phyloP scores from a whole-genome alignment of 2,797 vertebrate species.

The Leptodactylus fallax region DNA sequence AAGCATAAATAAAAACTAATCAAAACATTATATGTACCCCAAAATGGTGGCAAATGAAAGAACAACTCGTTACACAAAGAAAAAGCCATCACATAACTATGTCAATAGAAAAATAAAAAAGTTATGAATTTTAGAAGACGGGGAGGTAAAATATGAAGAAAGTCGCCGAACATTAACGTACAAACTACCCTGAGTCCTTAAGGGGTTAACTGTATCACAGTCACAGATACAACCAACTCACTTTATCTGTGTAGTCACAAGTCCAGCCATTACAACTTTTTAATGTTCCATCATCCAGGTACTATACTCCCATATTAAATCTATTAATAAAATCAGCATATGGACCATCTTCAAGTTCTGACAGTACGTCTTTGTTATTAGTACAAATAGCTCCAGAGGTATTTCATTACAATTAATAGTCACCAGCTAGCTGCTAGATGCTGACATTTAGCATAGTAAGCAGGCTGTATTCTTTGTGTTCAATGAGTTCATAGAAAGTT shows the following conservation, averaged over 20 bases:
- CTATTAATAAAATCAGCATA: slow-evolving; percentile 77
- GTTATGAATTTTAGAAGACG: no score
- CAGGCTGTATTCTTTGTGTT: slow-evolving; percentile 83
- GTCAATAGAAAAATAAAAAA: not conserved
- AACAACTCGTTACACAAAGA: no score
- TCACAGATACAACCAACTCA: not conserved
- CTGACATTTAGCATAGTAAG: slow-evolving; percentile 83
- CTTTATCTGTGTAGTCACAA: not conserved
- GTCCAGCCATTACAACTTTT: not conserved
- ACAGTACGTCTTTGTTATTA: slow-evolving; percentile 83
- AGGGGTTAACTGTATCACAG: not conserved
- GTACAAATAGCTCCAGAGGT: slow-evolving; percentile 85
- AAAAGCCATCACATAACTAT: no score
- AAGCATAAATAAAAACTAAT: no score
- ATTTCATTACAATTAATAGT: slow-evolving; percentile 87
- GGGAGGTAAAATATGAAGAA: no score
- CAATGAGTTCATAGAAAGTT: slow-evolving; percentile 87
- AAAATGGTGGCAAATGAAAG: no score
- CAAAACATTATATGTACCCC: no score
- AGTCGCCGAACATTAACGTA: no score
- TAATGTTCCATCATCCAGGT: slow-evolving; percentile 29
- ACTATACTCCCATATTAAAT: slow-evolving; percentile 75
- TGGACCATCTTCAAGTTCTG: slow-evolving; percentile 82
- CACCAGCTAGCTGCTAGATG: slow-evolving; percentile 79
- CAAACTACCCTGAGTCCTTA: no score